phyloP scores from a whole-genome alignment of 2,113 vertebrate species.

The Zosterops hypoxanthus region DNA sequence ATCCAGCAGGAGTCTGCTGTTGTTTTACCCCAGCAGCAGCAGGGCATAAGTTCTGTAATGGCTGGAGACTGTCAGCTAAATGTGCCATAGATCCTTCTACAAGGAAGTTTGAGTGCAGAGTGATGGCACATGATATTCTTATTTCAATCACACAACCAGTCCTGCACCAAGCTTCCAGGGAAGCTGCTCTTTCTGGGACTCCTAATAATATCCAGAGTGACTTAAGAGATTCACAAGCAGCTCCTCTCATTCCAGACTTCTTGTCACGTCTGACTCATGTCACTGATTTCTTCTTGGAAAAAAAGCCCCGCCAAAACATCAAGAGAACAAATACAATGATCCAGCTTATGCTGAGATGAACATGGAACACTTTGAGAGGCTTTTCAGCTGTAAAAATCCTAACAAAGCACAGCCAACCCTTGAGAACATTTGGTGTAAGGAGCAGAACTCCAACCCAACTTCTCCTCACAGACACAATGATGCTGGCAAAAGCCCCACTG shows the following conservation, averaged over 20 bases:
- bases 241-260: background rate
- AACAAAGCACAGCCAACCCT: background rate
- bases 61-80: background rate
- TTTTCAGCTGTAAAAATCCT: background rate
- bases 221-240: background rate
- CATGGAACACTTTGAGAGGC: background rate
- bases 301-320: background rate
- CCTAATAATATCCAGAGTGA: background rate
- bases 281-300: background rate
- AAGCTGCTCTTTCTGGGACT: background rate
- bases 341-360: background rate
- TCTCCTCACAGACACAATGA: background rate
- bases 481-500: background rate
- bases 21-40: background rate
- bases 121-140: background rate
- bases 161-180: background rate
- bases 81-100: background rate
- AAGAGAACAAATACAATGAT: background rate
- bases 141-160: background rate
- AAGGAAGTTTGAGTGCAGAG: background rate
- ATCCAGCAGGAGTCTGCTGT: background rate
- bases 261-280: background rate
- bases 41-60: rapidly evolving
- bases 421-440: background rate
- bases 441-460: background rate